Evolutionary conservation across 2,888 invertebrate species (phyloP).

Genomic region (Lepetodrilus schrolli): DNA sequence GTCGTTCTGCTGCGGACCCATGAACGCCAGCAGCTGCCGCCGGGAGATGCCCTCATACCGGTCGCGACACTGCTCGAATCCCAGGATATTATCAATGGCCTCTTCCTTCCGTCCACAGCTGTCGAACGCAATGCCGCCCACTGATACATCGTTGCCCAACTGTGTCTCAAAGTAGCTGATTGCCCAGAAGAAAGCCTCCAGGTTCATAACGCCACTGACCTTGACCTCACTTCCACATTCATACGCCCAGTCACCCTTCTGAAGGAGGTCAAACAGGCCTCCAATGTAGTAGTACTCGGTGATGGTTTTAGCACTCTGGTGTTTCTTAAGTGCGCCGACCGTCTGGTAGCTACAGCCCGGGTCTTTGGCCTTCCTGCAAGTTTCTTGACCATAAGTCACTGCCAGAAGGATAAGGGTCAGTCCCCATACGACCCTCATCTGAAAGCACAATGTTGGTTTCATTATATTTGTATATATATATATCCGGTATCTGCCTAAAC

Average conservation of each 20-base stretch:
- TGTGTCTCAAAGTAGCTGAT: conserved; percentile 49
- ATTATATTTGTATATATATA: too few species aligned
- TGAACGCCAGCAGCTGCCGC: conserved; percentile 59
- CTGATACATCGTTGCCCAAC: conserved; percentile 36
- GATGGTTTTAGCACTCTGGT: too few species aligned
- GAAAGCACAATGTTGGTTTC: too few species aligned
- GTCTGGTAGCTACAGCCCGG: neutral
- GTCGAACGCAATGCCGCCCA: conserved; percentile 70
- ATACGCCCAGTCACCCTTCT: conserved; percentile 47
- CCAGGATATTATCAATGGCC: conserved; percentile 57
- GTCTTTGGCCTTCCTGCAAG: conserved; percentile 34
- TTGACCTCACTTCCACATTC: conserved; percentile 49
- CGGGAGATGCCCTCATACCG: conserved; percentile 50
- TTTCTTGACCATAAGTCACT: conserved; percentile 39
- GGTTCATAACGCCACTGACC: conserved; percentile 64
- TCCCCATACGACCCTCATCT: conserved; percentile 13
- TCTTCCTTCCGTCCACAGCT: conserved; percentile 55
- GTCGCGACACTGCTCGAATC: conserved; percentile 63
- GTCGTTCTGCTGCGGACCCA: conserved; percentile 61
- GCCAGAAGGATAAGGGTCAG: neutral
- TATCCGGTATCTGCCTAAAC: too few species aligned
- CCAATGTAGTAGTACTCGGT: conserved; percentile 69
- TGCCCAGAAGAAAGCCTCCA: conserved; percentile 75
- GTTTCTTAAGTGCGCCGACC: too few species aligned
- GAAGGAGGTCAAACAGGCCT: conserved; percentile 64